These are phyloP conservation scores for Elgaria multicarinata DNA, from an alignment of 2,113 vertebrate genomes.

Conservation along the genomic window DNA sequence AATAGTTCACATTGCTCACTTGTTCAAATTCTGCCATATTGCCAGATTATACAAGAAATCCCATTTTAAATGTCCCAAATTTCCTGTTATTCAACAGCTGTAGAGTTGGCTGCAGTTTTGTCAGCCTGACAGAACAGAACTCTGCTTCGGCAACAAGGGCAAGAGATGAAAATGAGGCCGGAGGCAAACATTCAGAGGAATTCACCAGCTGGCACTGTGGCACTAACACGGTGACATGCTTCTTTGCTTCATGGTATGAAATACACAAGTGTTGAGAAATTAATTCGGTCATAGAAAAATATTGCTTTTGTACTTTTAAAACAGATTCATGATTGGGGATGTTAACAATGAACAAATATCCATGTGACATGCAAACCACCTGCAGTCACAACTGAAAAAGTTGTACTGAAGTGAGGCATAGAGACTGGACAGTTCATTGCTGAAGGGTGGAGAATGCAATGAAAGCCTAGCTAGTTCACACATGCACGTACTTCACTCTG, in stretches of 20 bases:
- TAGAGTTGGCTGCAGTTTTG: constrained; percentile 17
- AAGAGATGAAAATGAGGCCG: constrained; percentile 19
- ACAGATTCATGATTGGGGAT: constrained; percentile 28
- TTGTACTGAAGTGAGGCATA: constrained; percentile 22
- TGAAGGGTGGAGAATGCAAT: not conserved
- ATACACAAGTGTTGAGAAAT: constrained; percentile 27
- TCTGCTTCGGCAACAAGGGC: not conserved
- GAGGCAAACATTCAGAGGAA: constrained; percentile 23
- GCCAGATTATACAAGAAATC: constrained; percentile 28
- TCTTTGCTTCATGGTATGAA: constrained; percentile 15
- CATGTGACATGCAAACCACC: constrained; percentile 2
- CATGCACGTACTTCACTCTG: not conserved
- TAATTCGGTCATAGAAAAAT: not conserved
- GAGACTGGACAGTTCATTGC: not conserved
- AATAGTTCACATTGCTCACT: constrained; percentile 38
- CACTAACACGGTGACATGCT: not conserved
- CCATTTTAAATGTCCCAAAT: constrained; percentile 37
- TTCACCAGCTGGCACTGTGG: not conserved
- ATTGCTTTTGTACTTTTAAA: constrained; percentile 12
- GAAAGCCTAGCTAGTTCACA: not conserved
- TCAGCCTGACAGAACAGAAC: not conserved
- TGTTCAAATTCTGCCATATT: constrained; percentile 25
- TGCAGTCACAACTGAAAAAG: constrained; percentile 8
- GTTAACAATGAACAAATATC: constrained; percentile 9
- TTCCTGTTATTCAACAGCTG: constrained; percentile 34